Evolutionary conservation across 2,797 vertebrate genomes (phyloP).

Genomic region (Myiotriccus ornatus): DNA sequence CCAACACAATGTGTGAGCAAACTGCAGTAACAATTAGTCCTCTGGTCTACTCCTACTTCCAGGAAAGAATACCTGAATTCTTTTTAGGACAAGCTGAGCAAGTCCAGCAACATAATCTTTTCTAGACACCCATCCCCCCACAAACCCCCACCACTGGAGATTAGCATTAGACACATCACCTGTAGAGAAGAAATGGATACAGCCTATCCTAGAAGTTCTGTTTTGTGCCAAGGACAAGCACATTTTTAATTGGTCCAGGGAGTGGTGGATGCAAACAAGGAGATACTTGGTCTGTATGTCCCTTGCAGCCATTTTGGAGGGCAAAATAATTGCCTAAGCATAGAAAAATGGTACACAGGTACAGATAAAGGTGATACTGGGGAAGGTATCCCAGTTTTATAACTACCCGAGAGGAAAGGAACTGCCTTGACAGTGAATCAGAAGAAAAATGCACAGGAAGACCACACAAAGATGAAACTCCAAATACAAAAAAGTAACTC

Average conservation of each 20-base stretch:
- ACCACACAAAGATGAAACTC: background rate
- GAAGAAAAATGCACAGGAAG: background rate
- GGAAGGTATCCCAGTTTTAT: background rate
- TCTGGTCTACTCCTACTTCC: background rate
- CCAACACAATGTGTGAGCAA: accelerated
- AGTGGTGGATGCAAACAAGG: background rate
- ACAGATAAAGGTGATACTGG: background rate
- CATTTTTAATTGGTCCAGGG: accelerated
- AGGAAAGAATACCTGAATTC: background rate
- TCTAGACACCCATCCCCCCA: background rate
- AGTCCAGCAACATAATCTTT: background rate
- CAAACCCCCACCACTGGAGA: accelerated
- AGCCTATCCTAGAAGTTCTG: background rate
- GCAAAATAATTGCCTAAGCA: background rate
- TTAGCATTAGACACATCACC: background rate
- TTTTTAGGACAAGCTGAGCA: background rate
- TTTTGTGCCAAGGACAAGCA: background rate
- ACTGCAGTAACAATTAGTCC: background rate
- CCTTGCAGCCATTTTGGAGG: background rate
- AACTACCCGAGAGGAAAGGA: background rate
- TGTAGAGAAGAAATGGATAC: background rate
- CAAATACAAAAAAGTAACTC: background rate
- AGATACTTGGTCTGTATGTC: background rate
- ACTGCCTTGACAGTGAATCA: background rate
- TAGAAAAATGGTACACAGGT: background rate